Percentiles rank a stretch among this genome's conserved stretches.
Conservation (phyloP, 1,140 invertebrate genomes). For the Hypothenemus hampei region DNA sequence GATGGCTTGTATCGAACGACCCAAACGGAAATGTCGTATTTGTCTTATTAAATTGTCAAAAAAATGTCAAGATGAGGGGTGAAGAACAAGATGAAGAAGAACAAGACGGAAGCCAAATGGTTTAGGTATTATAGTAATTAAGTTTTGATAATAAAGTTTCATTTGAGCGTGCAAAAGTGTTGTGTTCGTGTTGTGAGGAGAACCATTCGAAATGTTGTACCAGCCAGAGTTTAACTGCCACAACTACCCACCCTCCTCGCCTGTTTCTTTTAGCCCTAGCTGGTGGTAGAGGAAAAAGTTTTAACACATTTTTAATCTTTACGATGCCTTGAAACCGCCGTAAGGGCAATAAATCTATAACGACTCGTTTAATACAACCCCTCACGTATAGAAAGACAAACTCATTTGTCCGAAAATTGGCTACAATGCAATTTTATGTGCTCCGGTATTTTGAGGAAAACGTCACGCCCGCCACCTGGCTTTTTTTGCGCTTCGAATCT, state of each 20-base stretch:
- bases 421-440: constrained; percentile 24
- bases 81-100: too few species aligned
- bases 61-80: too few species aligned
- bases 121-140: too few species aligned
- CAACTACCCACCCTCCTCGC: too few species aligned
- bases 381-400: constrained; percentile 17
- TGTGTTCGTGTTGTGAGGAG: neutral
- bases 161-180: neutral
- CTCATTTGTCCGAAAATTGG: constrained; percentile 10
- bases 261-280: too few species aligned
- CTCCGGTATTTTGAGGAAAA: constrained; percentile 18
- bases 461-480: constrained; percentile 36
- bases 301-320: neutral
- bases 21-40: too few species aligned
- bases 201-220: constrained; percentile 7
- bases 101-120: too few species aligned
- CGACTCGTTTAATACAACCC: constrained; percentile 8
- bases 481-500: too few species aligned
- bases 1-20: too few species aligned
- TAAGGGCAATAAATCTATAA: constrained; percentile 24
- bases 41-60: too few species aligned
- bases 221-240: too few species aligned
- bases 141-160: too few species aligned
- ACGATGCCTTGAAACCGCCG: neutral
- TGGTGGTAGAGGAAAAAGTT: neutral